Evolutionary conservation across 2,113 vertebrate genomes (phyloP), one percentile per base, ranked within the genome.

Genomic region (Prietella phreatophila): DNA sequence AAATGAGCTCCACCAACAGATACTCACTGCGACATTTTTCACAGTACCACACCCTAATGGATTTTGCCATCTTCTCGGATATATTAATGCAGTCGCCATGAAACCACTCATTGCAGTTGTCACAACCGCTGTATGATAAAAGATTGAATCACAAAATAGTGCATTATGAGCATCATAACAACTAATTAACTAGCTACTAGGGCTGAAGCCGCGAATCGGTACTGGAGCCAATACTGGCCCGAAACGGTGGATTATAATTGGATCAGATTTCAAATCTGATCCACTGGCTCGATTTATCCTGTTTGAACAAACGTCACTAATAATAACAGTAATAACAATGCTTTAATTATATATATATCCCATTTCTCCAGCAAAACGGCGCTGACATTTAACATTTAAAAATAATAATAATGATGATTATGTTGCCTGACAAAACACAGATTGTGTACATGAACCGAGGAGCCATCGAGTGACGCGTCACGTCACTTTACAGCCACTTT

Each of bases 31-130:
- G 95, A 92, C 97, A 98, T 85, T 95, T 96, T 91, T 95, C 94
- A 93, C 97, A 98, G 91, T 98, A 98, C 97, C 97, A 98, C 89
- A 97, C 97, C 39, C 96, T 93, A 84, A 98, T 98, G 42, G 96
- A 96, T 91, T 98, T 98, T 0, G 97, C 97, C 92, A 95, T 96
- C 93, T 98, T 98, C 95, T 98, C 97, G 0, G 97, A 97, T 91
- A 98, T 97, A 85, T 95, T 94, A 90, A 98, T 97, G 92, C 97
- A 98, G 92, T 97, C 94, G 67, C 97, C 97, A 86, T 98, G 97
- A 91, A 98, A 98, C 97, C 97, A 98, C 85, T 98, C 97, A 8
- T 96, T 98, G 91, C 97, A 98, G 86, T 95, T 96, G 92, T 98
- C 97, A 88, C 97, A 98, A 42, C 97, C 97, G 17, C 97, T 98